Evolutionary conservation across 2,888 invertebrate genomes (phyloP), one percentile per base, ranked within the genome.

Genomic region (Galerucella pusilla): DNA sequence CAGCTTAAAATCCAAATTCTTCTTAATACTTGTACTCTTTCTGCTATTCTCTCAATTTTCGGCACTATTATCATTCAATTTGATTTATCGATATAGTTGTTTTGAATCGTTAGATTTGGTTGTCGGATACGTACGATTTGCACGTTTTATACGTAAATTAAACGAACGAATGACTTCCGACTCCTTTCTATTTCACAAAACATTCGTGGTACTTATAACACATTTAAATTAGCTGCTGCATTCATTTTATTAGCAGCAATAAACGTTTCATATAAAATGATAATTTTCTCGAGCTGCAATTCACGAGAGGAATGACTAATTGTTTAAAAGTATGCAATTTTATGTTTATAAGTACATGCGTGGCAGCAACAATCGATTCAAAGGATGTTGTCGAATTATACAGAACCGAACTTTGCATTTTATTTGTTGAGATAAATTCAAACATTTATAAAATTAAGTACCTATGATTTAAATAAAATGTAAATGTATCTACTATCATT

Each of bases 221-320:
- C 57, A 57, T 20, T 57, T 10, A 57, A 57, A 57, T 57, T 61
- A 61, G 35, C n/a, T 12, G 35, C 35, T 61, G 16, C 35, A n/a
- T 61, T 28, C 11, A 61, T 35, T 60, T 35, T 69, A 59, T 25
- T 10, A 63, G 7, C 54, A 12, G 10, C 14, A 64, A 16, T 52
- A 71, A 52, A 65, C 52, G n/a, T 20, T 54, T 35, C 46, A 61
- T 49, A 61, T 49, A 61, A 69, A 61, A 28, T 69, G 69, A 69
- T 69, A 61, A 69, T 61, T n/a, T 68, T 46, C 25, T 69, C 20
- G 25, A 46, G n/a, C 49, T 25, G 28, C 20, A 60, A 52, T 61
- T 46, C 49, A 69, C 10, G 49, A 59, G 16, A 59, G 46, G 20
- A 49, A 46, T 69, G 69, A 69, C 61, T 69, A 61, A 69, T 69